A percentile compares a stretch with the other conserved stretches of the same genome.
Evolutionary conservation across 2,888 invertebrate species (phyloP).

Genomic region (Lampropteryx suffumata): DNA sequence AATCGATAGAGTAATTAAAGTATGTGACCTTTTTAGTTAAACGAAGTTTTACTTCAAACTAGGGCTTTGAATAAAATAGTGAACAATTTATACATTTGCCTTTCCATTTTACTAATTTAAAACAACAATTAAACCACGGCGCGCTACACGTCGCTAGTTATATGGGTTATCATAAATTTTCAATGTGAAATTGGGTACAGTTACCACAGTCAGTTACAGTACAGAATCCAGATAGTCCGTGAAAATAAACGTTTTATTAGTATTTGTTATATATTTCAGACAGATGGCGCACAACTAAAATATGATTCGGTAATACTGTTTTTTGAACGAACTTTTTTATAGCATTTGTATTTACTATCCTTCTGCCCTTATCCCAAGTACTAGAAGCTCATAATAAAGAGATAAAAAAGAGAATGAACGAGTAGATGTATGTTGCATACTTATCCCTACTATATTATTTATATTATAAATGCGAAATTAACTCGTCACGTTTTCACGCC

Average conservation of each 20-base stretch:
- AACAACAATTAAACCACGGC: constrained; percentile 66
- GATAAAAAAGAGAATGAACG: no score
- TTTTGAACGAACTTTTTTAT: no score
- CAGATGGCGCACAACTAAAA: constrained; percentile 9
- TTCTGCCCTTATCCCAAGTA: no score
- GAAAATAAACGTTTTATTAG: constrained; percentile 7
- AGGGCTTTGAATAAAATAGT: constrained; percentile 27
- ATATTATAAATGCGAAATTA: no score
- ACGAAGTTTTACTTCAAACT: not conserved
- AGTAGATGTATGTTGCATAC: no score
- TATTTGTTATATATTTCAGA: constrained; percentile 5
- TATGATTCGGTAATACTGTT: no score
- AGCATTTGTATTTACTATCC: no score
- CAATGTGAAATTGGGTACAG: constrained; percentile 18
- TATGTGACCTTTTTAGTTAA: not conserved
- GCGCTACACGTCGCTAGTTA: constrained; percentile 51
- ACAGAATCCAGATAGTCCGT: constrained; percentile 6
- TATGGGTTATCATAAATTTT: constrained; percentile 24
- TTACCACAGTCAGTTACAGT: no score
- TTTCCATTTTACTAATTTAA: constrained; percentile 57
- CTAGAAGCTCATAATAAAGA: no score
- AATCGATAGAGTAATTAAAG: no score
- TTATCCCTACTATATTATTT: no score
- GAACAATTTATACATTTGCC: constrained; percentile 45
- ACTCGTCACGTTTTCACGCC: no score